These are phyloP conservation scores for Scaptomyza reducta DNA, from an alignment of 2,888 invertebrate species.

Conservation along the genomic window DNA sequence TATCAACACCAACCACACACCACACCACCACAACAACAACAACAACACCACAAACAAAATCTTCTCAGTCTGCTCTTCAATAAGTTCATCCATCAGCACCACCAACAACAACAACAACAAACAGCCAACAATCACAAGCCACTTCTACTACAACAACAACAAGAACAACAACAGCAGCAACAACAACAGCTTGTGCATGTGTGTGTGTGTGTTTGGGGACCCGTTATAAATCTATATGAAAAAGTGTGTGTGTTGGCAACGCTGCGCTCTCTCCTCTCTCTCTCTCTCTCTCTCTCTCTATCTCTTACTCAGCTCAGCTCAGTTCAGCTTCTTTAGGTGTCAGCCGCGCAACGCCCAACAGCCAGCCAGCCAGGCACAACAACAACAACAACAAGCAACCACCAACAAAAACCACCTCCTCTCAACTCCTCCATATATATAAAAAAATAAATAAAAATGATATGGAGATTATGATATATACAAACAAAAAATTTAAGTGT, in stretches of 20 bases:
- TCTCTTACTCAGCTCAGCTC: conserved; percentile 10
- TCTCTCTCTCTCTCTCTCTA: not conserved
- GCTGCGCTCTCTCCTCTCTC: conserved; percentile 10
- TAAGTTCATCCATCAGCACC: conserved; percentile 3
- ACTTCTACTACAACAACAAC: conserved; percentile 20
- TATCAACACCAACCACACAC: conserved; percentile 7
- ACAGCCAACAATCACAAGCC: conserved; percentile 14
- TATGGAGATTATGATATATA: conserved; percentile 32
- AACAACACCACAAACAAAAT: not conserved
- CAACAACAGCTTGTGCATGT: conserved; percentile 19
- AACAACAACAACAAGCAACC: conserved; percentile 24
- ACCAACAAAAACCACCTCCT: conserved; percentile 14
- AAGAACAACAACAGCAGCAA: conserved; percentile 19
- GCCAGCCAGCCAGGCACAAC: conserved; percentile 12
- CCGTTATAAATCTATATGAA: not conserved
- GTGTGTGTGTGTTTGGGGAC: conserved; percentile 8
- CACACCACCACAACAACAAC: conserved; percentile 12
- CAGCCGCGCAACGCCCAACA: conserved; percentile 17
- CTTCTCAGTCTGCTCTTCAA: conserved; percentile 3
- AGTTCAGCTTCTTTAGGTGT: conserved; percentile 26
- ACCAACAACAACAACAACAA: conserved; percentile 14
- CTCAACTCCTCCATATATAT: conserved; percentile 35
- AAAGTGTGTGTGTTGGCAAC: conserved; percentile 10
- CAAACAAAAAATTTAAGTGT: conserved; percentile 16
- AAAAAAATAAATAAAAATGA: conserved; percentile 14